Evolutionary conservation across 2,797 vertebrate species (phyloP).

Genomic region (Malacoraja senta): DNA sequence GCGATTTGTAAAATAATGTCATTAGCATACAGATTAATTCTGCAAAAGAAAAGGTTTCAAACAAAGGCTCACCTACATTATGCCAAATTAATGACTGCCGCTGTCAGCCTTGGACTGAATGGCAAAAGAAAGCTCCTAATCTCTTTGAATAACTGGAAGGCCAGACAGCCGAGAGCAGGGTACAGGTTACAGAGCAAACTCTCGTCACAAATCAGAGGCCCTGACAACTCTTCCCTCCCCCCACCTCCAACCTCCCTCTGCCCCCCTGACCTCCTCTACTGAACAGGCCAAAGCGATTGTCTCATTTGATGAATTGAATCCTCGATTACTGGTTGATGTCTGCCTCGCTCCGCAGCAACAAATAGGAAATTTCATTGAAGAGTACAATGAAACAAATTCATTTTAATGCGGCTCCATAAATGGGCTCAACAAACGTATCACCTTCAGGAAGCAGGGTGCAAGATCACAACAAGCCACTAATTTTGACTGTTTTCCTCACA

Average conservation of each 20-base stretch:
- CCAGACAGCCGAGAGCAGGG: neutral
- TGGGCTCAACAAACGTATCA: neutral
- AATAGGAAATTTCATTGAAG: neutral
- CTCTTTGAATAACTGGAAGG: neutral
- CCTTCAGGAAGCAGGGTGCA: neutral
- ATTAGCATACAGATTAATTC: conserved; percentile 35
- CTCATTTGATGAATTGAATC: neutral
- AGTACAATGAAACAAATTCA: neutral
- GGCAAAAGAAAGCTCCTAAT: neutral
- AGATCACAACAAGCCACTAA: neutral
- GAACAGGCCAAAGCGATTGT: neutral
- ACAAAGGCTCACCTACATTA: neutral
- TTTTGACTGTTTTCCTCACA: neutral
- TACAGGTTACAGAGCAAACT: neutral
- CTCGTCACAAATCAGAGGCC: neutral
- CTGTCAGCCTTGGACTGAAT: neutral
- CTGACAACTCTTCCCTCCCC: neutral
- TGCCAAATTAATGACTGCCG: conserved; percentile 7
- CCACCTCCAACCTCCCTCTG: neutral
- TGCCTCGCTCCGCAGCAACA: neutral
- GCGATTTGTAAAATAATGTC: conserved; percentile 13
- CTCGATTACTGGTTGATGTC: neutral
- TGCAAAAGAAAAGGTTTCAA: neutral
- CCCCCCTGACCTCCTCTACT: neutral
- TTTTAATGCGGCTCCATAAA: neutral